Conservation (phyloP, 2,797 vertebrate genomes). For the Pyrocephalus nanus region DNA sequence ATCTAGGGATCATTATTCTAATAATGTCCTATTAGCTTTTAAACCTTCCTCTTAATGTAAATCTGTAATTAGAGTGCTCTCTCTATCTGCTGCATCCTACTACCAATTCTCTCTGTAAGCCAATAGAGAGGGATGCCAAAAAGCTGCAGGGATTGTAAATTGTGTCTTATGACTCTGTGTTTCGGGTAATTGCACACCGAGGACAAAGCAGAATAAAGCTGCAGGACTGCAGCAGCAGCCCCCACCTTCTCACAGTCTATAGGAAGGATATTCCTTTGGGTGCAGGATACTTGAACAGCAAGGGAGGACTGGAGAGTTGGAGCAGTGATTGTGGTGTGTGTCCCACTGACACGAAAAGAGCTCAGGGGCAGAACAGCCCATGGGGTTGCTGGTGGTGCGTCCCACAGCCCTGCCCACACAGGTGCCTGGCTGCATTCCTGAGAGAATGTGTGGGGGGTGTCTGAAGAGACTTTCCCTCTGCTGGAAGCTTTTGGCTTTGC, state of each 20-base stretch:
- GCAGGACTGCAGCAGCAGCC: not conserved
- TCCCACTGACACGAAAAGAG: not conserved
- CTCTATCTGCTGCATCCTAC: slow-evolving; percentile 43
- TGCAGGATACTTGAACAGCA: not conserved
- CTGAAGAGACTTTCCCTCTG: not conserved
- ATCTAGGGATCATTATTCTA: slow-evolving; percentile 69
- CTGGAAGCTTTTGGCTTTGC: not conserved
- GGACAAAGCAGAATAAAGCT: not conserved
- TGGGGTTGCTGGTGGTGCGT: not conserved
- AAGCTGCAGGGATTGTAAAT: slow-evolving; percentile 50
- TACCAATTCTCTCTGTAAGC: slow-evolving; percentile 20
- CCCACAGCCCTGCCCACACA: not conserved
- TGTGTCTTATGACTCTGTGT: slow-evolving; percentile 3
- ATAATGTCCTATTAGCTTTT: slow-evolving; percentile 67
- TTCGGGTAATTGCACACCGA: slow-evolving; percentile 20
- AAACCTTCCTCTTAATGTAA: slow-evolving; percentile 64
- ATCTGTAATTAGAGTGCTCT: slow-evolving; percentile 57
- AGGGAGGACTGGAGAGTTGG: not conserved
- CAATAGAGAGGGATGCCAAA: slow-evolving; percentile 35
- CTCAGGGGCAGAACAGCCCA: not conserved
- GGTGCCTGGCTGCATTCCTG: not conserved
- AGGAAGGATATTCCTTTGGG: not conserved
- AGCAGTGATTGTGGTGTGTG: not conserved
- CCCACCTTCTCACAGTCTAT: not conserved
- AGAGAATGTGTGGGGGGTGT: fast-evolving